Evolutionary conservation across 2,797 vertebrate genomes (phyloP), one percentile per base, ranked within the genome.

Genomic region (Tauraco hartlaubi): DNA sequence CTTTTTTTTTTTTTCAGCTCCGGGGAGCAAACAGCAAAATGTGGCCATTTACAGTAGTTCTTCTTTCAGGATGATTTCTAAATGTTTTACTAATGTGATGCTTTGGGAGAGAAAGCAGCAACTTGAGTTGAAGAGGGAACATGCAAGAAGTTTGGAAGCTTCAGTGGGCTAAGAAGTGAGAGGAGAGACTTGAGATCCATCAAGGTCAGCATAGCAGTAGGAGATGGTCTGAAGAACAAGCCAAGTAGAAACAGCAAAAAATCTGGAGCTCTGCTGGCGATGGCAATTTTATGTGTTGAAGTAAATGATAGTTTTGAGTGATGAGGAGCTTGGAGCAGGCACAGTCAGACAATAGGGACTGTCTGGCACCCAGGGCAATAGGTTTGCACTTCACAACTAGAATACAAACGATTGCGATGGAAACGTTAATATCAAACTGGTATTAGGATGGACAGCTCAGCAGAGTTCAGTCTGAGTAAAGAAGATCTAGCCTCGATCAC

Each of bases 371-470:
- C 29, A 6, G 5, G 5, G 54, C 56, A 9, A 0, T 5, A 16
- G 51, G 9, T 25, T 26, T 68, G 75, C 11, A 0, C 14, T 56
- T 35, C 46, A 25, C 48, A 18, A 14, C 39, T 52, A 4, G 35
- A 43, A 41, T 6, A 3, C 35, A 14, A 49, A 31, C 3, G 44
- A 3, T 9, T 46, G 20, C 63, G 8, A 0, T 5, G 2, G 3
- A n/a, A 75, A 37, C 0, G 2, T 6, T 51, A 15, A 6, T 59
- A 9, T 15, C 58, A 11, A 19, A 6, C 26, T 19, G n/a, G 18
- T 3, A 25, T 26, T 3, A 22, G 48, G 55, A 29, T 13, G 1
- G 46, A 4, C 48, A 61, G 78, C 48, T 81, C 41, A 39, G 62
- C 62, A n/a, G 59, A n/a, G 69, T 21, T 77, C 8, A 3, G 25